phyloP scores from a whole-genome alignment of 2,888 invertebrate species.

The Oxyscelio sp. region DNA sequence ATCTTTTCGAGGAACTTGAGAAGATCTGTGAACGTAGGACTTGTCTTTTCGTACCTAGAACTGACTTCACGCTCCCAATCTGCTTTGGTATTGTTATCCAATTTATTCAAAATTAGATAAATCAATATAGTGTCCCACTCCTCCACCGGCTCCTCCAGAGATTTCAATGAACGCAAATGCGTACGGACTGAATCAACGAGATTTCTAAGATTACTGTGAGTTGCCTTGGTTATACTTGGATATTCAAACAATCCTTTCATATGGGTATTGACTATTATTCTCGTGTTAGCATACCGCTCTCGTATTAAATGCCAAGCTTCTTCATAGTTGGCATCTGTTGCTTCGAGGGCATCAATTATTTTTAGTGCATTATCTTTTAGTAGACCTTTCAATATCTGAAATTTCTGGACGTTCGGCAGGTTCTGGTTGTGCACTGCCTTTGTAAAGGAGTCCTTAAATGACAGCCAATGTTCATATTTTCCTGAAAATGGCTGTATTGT shows the following conservation, averaged over 20 bases:
- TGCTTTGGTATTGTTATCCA: slow-evolving; percentile 6
- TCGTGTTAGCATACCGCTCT: neutral
- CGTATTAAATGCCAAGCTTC: slow-evolving; percentile 11
- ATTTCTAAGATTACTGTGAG: neutral
- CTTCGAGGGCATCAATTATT: neutral
- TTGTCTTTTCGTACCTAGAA: neutral
- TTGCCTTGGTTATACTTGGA: neutral
- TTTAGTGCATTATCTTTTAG: slow-evolving; percentile 8
- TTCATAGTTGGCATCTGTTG: slow-evolving; percentile 10
- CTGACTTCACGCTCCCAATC: slow-evolving; percentile 13
- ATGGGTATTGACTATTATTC: slow-evolving; percentile 16
- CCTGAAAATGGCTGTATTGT: too few relatives aligned
- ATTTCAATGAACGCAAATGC: neutral
- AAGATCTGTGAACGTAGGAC: neutral
- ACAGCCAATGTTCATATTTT: slow-evolving; percentile 3
- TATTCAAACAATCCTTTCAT: neutral
- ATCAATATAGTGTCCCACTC: slow-evolving; percentile 13
- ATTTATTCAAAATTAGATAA: slow-evolving; percentile 4
- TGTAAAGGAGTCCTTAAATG: neutral
- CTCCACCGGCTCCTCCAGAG: slow-evolving; percentile 1
- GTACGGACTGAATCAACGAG: slow-evolving; percentile 7
- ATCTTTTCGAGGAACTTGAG: neutral
- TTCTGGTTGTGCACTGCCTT: neutral
- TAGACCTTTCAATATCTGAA: slow-evolving; percentile 4
- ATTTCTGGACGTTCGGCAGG: slow-evolving; percentile 18